Conservation (phyloP, 1,140 invertebrate species). For the Anthonomus grandis region DNA sequence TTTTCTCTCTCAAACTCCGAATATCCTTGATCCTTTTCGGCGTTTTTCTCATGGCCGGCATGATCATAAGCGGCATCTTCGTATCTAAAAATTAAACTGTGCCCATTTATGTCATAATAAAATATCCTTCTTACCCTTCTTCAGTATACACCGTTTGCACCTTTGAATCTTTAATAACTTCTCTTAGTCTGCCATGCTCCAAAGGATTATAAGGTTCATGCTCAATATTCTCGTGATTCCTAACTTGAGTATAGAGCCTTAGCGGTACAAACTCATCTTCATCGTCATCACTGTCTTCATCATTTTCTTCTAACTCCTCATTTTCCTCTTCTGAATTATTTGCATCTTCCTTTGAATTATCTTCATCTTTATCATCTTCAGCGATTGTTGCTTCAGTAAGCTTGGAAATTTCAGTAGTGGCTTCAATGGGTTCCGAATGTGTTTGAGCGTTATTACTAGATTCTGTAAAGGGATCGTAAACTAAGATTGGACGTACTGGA, state of each 20-base stretch:
- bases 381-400: neutral
- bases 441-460: no score
- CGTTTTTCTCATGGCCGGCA: constrained; percentile 66
- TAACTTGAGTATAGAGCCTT: constrained; percentile 65
- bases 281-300: constrained; percentile 16
- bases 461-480: constrained; percentile 24
- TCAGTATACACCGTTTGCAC: constrained; percentile 71
- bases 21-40: constrained; percentile 53
- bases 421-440: neutral
- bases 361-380: neutral
- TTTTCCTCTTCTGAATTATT: constrained; percentile 16
- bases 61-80: constrained; percentile 76
- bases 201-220: constrained; percentile 58
- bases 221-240: constrained; percentile 59
- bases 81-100: constrained; percentile 46
- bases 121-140: constrained; percentile 63
- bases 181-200: constrained; percentile 56
- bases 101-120: no score
- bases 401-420: neutral
- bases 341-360: neutral
- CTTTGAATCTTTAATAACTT: constrained; percentile 68
- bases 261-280: constrained; percentile 61
- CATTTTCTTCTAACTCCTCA: constrained; percentile 24
- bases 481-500: constrained; percentile 3
- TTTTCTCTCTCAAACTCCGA: constrained; percentile 28